phyloP scores from a whole-genome alignment of 2,113 vertebrate species.

The Lamprologus tigripictilis region DNA sequence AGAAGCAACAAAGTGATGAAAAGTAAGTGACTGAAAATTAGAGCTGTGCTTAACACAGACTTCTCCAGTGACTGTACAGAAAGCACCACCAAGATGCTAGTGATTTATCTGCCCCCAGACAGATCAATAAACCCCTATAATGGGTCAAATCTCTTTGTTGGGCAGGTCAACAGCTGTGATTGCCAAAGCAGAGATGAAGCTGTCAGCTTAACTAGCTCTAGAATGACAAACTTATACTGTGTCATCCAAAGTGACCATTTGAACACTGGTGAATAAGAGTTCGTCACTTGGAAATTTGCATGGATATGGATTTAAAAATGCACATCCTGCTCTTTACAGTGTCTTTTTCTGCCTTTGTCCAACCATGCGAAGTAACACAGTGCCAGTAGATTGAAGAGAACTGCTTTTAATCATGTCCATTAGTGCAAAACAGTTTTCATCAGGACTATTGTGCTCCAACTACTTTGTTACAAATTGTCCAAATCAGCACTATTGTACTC shows the following conservation, averaged over 20 bases:
- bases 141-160: not conserved
- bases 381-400: not conserved
- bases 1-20: not conserved
- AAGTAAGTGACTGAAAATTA: not conserved
- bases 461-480: not conserved
- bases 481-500: not conserved
- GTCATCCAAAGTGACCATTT: not conserved
- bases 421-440: not conserved
- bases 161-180: conserved; percentile 10
- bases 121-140: not conserved
- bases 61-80: not conserved
- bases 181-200: not conserved
- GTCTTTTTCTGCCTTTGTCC: not conserved
- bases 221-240: not conserved
- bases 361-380: not conserved
- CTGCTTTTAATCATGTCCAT: not conserved
- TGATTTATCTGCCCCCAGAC: not conserved
- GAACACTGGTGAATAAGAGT: not conserved
- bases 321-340: not conserved
- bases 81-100: not conserved
- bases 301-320: not conserved
- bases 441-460: not conserved
- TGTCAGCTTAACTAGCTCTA: not conserved
- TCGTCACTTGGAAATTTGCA: not conserved
- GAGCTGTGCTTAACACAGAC: not conserved